Percentiles rank a stretch among this genome's conserved stretches.
Evolutionary conservation across 1,140 invertebrate species (phyloP).

Genomic region (Drosophila ogumai): DNA sequence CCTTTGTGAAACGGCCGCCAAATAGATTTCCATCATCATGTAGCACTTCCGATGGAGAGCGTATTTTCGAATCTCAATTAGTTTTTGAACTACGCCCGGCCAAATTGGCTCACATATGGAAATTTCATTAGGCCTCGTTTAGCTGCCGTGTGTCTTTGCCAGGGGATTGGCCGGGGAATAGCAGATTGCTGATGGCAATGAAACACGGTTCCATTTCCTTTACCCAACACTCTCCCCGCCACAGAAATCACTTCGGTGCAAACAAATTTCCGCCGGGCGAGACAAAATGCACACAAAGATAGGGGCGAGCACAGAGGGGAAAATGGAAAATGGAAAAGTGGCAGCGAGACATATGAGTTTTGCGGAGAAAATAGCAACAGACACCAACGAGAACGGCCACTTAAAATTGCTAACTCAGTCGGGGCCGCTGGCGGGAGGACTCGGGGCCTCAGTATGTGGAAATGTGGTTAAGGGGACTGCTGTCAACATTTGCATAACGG

Average conservation of each 20-base stretch:
- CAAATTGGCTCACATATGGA: conserved; percentile 56
- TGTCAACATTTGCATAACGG: conserved; percentile 73
- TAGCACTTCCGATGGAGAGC: neutral
- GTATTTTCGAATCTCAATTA: conserved; percentile 29
- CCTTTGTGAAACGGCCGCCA: neutral
- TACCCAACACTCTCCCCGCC: neutral
- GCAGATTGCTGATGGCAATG: conserved; percentile 43
- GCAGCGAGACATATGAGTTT: conserved; percentile 36
- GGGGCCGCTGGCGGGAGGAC: neutral
- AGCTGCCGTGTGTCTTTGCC: conserved; percentile 33
- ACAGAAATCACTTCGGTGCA: conserved; percentile 69
- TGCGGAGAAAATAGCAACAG: conserved; percentile 47
- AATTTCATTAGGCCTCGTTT: conserved; percentile 72
- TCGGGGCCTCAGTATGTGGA: neutral
- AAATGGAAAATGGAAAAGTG: conserved; percentile 15
- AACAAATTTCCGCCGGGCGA: conserved; percentile 77
- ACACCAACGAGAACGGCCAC: conserved; percentile 45
- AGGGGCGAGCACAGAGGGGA: neutral
- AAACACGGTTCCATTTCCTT: conserved; percentile 74
- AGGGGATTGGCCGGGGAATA: conserved; percentile 49
- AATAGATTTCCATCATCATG: neutral
- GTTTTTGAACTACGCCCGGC: conserved; percentile 25
- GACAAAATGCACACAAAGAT: conserved; percentile 46
- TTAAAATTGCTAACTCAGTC: conserved; percentile 73
- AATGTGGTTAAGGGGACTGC: conserved; percentile 43